Evolutionary conservation across 2,113 vertebrate species (phyloP).

Genomic region (Chaetops frenatus): DNA sequence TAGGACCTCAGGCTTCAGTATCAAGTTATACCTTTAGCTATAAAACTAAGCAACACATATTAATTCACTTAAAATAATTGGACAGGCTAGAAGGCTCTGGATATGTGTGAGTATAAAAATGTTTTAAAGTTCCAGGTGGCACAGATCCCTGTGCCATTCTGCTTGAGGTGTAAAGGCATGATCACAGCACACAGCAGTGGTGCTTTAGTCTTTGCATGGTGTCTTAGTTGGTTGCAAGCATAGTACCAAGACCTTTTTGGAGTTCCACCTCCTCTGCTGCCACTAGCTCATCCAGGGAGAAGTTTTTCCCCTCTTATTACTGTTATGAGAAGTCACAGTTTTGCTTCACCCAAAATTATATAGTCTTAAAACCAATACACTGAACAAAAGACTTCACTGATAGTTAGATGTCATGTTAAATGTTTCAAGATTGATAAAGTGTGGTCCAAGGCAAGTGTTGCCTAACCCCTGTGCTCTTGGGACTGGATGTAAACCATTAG

Average conservation of each 20-base stretch:
- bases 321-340: background rate
- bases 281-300: background rate
- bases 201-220: background rate
- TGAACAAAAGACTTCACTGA: background rate
- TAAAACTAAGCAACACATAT: background rate
- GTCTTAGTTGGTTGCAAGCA: background rate
- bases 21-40: background rate
- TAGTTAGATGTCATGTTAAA: background rate
- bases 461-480: fast-evolving
- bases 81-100: background rate
- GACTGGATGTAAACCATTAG: background rate
- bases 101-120: background rate
- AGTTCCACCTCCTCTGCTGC: background rate
- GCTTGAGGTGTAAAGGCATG: background rate
- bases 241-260: background rate
- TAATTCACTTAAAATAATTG: background rate
- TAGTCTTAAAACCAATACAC: background rate
- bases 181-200: fast-evolving
- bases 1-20: background rate
- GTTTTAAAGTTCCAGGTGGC: background rate
- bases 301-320: background rate
- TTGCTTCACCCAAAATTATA: background rate
- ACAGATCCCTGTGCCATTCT: background rate
- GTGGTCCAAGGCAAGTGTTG: background rate
- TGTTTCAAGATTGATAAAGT: background rate